Conservation (phyloP, 2,888 invertebrate species). For the Phortica okadai region DNA sequence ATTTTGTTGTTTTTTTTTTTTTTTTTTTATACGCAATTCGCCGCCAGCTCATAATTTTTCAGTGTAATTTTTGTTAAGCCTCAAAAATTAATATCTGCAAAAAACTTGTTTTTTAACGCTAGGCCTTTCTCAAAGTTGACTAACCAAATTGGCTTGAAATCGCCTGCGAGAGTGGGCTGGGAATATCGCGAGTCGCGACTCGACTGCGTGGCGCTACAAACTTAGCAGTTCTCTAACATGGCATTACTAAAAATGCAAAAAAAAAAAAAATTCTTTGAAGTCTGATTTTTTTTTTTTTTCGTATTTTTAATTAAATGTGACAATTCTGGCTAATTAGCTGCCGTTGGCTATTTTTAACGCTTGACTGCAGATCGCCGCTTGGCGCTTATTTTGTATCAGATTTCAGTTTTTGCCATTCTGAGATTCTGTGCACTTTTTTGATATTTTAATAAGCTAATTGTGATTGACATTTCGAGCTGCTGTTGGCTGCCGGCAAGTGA, state of each 20-base stretch:
- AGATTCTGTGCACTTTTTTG: constrained; percentile 46
- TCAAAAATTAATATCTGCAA: constrained; percentile 2
- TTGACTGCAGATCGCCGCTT: constrained; percentile 37
- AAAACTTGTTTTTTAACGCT: constrained; percentile 8
- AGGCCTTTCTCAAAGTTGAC: background rate
- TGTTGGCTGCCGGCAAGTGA: background rate
- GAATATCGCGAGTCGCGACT: background rate
- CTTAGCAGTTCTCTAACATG: background rate
- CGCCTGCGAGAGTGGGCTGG: background rate
- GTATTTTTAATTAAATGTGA: constrained; percentile 67
- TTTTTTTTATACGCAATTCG: constrained; percentile 22
- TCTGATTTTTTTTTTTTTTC: constrained; percentile 31
- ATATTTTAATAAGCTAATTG: constrained; percentile 22
- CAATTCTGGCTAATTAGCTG: constrained; percentile 71
- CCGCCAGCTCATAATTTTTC: constrained; percentile 35
- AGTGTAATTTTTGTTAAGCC: constrained; percentile 14
- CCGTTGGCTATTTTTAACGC: constrained; percentile 58
- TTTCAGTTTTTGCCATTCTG: constrained; percentile 57
- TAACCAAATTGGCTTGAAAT: constrained; percentile 8
- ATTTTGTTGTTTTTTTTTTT: constrained; percentile 50
- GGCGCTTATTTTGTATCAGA: constrained; percentile 50
- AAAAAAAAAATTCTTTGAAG: background rate
- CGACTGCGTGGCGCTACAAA: background rate
- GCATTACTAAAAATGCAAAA: background rate
- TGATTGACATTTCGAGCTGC: constrained; percentile 24